Conservation (phyloP, 2,113 vertebrate genomes). For the Turdus rufiventris region DNA sequence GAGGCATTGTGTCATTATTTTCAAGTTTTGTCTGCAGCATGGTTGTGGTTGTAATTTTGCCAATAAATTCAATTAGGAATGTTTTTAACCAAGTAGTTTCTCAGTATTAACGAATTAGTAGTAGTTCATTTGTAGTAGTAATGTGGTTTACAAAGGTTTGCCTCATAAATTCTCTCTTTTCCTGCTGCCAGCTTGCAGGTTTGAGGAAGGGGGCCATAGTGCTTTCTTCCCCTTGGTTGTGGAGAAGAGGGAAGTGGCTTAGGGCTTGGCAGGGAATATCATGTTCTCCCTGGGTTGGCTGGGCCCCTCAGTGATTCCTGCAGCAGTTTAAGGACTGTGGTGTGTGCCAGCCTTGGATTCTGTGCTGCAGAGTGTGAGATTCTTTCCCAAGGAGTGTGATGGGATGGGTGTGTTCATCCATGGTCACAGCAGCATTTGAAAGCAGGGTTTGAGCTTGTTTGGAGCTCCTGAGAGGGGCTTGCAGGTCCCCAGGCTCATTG, state of each 20-base stretch:
- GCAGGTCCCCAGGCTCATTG: neutral
- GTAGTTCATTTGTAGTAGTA: neutral
- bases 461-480: neutral
- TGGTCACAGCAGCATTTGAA: neutral
- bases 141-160: neutral
- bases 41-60: neutral
- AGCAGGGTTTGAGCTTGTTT: rapidly evolving
- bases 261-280: neutral
- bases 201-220: neutral
- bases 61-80: neutral
- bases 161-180: neutral
- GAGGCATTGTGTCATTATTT: neutral
- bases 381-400: neutral
- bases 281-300: neutral
- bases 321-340: neutral
- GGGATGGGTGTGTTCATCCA: rapidly evolving
- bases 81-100: neutral
- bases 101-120: neutral
- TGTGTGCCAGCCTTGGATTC: neutral
- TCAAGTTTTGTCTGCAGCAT: neutral
- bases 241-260: neutral
- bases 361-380: neutral
- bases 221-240: neutral
- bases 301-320: neutral
- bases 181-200: neutral